phyloP scores from a whole-genome alignment of 2,113 vertebrate genomes.

The Sterrhoptilus dennistouni region DNA sequence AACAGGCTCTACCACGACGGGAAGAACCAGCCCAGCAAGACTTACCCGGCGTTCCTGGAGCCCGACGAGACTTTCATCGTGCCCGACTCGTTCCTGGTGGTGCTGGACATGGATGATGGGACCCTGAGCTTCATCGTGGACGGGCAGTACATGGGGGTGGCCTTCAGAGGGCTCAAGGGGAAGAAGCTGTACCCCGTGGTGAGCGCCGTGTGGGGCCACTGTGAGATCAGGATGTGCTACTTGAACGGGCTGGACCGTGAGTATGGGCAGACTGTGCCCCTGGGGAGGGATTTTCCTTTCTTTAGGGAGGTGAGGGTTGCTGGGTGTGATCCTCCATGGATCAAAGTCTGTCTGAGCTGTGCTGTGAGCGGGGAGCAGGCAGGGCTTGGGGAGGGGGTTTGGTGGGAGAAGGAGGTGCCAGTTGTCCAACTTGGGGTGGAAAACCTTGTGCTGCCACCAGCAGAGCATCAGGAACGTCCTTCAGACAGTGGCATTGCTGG shows the following conservation, averaged over 20 bases:
- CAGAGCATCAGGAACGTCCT: neutral
- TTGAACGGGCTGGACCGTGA: constrained; percentile 99
- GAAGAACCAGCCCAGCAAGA: constrained; percentile 92
- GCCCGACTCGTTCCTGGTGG: constrained; percentile 94
- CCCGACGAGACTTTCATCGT: constrained; percentile 95
- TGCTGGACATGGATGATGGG: constrained; percentile 98
- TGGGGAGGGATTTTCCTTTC: neutral
- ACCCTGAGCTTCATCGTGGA: constrained; percentile 96
- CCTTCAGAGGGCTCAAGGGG: constrained; percentile 95
- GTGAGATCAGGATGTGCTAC: constrained; percentile 98
- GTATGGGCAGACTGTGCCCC: constrained; percentile 63
- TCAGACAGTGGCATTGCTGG: neutral
- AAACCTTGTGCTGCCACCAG: accelerated
- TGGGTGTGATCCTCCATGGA: neutral
- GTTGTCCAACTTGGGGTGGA: neutral
- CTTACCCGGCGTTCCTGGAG: constrained; percentile 92
- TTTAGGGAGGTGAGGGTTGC: neutral
- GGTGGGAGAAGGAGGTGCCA: neutral
- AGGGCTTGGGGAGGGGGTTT: neutral
- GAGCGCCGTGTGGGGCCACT: constrained; percentile 99
- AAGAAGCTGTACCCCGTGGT: constrained; percentile 96
- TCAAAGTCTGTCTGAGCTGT: accelerated
- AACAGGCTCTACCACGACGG: constrained; percentile 97
- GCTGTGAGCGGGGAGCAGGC: neutral
- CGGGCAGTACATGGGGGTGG: constrained; percentile 96